A percentile compares a stretch with the other conserved stretches of the same genome.
These are phyloP conservation scores for Pecten maximus DNA, from an alignment of 2,888 invertebrate species.

Conservation along the genomic window DNA sequence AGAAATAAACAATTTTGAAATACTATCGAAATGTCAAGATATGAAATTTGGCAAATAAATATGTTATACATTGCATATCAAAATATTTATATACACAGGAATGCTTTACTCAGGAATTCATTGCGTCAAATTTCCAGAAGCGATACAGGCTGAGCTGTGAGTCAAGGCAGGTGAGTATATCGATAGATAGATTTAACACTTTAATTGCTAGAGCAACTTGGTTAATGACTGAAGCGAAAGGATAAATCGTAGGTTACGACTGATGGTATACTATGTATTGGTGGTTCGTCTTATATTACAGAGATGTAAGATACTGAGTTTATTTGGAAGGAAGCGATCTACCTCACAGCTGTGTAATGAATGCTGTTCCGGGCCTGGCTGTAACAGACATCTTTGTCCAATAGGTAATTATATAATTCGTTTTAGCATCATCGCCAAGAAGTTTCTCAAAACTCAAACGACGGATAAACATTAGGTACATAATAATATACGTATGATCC, in stretches of 20 bases:
- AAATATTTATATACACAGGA: slow-evolving; percentile 51
- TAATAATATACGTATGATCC: too few relatives aligned
- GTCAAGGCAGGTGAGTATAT: slow-evolving; percentile 51
- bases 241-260: background rate
- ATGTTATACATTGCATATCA: too few relatives aligned
- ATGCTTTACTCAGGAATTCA: slow-evolving; percentile 62
- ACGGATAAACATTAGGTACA: too few relatives aligned
- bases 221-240: too few relatives aligned
- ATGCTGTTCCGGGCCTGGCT: slow-evolving; percentile 60
- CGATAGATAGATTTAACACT: background rate
- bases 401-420: background rate
- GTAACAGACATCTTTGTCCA: slow-evolving; percentile 61
- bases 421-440: too few relatives aligned
- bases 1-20: too few relatives aligned
- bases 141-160: slow-evolving; percentile 64
- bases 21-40: too few relatives aligned
- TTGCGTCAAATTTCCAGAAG: slow-evolving; percentile 50
- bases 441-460: too few relatives aligned
- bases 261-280: background rate
- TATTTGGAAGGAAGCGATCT: slow-evolving; percentile 43
- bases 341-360: slow-evolving; percentile 61
- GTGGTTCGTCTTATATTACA: slow-evolving; percentile 37
- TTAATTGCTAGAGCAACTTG: too few relatives aligned
- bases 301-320: slow-evolving; percentile 56
- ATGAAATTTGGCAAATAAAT: too few relatives aligned